Evolutionary conservation across 2,888 invertebrate species (phyloP), one percentile per base, ranked within the genome.

Genomic region (Liopterus haemorrhoidalis): DNA sequence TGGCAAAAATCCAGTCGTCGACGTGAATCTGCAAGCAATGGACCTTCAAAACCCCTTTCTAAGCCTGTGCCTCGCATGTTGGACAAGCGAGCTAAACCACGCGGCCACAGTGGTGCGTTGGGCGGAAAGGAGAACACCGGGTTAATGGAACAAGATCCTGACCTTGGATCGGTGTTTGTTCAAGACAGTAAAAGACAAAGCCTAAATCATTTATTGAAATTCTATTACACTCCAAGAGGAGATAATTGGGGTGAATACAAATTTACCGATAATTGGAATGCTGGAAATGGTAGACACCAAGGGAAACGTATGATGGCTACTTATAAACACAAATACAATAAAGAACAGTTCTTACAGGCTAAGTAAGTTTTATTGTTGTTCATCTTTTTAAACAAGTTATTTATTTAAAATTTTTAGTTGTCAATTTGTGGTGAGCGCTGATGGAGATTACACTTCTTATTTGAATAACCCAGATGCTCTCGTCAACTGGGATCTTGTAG

Each of bases 281-380:
- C 57, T 12, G 49, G 57, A 40, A 57, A 56, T 20, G 54, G 57
- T 52, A 52, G 49, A 32, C 51, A 43, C 44, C 51, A n/a, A n/a
- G n/a, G n/a, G n/a, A n/a, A n/a, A 59, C 65, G 68, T 49, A 65
- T 64, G 66, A 61, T 72, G 55, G 66, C 68, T 47, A 70, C 71
- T 31, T 70, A 70, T 48, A 74, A 75, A 47, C 81, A 82, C 58
- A 85, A 82, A 63, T 92, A 89, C 69, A 91, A 88, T 67, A 93
- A 93, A 70, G 93, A 95, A 64, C 85, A 92, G 60, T 96, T 89
- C 69, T 71, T 96, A 49, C 90, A 95, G 71, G 93, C 94, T 47
- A 92, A 92, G 92, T 93, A 72, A 75, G 80, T 63, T 47, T 60
- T 14, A 37, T 16, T 39, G 42, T 39, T 41, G n/a, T 27, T 45